Evolutionary conservation across 2,888 invertebrate species (phyloP), one percentile per base, ranked within the genome.

Genomic region (Drosophila leonis): DNA sequence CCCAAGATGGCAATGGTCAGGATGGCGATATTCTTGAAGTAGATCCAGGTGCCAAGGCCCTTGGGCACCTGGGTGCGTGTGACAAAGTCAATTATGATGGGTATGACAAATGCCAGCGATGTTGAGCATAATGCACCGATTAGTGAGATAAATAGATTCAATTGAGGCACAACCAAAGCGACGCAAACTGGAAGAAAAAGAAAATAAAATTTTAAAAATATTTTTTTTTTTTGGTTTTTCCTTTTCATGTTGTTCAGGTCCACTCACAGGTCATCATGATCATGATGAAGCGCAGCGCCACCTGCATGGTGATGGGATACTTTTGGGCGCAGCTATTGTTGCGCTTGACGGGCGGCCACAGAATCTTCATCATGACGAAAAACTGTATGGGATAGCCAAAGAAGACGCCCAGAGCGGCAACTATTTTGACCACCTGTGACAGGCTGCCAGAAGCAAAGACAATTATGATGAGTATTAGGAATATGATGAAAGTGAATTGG

Each of bases 381-480:
- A 99, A 97, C 94, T 99, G 99, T n/a, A 99, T 95, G 3, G 98
- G 97, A 93, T 98, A 99, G 0, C 98, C 96, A 82, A 98, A 95
- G 88, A 98, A 94, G 75, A 99, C 97, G 18, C 97, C 97, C 49
- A 97, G 73, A 0, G 97, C 96, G 90, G 98, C 98, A 72, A 97
- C 94, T 8, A 96, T 92, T 92, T 97, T 96, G 7, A 98, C 97
- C 61, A 95, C 94, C 93, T 97, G 96, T 56, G 97, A 97, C 74
- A 97, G 92, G 73, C 97, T 98, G 31, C 7, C 7, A 18, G 12
- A 1, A 0, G 33, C 33, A 33, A 33, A 33, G 4, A 20, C 41
- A 18, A 8, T 8, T 15, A 24, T 20, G 10, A 7, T 7, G 0
- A 6, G 18, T 10, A 31, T n/a, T 48, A 18, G 4, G n/a, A n/a